A percentile compares a stretch with the other conserved stretches of the same genome.
Conservation (phyloP, 2,888 invertebrate genomes). For the Leptopilina drosophilae region DNA sequence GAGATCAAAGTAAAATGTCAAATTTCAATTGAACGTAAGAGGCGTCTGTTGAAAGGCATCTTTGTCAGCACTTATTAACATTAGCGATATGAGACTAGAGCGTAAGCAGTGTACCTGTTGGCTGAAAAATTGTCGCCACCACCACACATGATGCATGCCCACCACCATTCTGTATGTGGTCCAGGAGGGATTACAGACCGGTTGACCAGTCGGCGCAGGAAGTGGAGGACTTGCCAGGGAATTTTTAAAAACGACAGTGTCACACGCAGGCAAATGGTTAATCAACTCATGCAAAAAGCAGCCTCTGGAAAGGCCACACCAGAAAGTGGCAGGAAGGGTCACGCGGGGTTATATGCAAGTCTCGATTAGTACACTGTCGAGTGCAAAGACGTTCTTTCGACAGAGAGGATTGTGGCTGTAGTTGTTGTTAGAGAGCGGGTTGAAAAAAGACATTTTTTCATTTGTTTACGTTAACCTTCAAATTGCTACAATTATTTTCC, state of each 20-base stretch:
- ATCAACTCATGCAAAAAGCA: conserved; percentile 40
- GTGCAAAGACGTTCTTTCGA: conserved; percentile 55
- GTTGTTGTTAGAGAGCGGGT: conserved; percentile 15
- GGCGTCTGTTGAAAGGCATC: not conserved
- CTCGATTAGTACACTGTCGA: conserved; percentile 58
- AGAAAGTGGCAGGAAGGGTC: conserved; percentile 55
- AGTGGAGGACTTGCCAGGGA: conserved; percentile 31
- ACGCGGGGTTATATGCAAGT: conserved; percentile 55
- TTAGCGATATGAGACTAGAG: not conserved
- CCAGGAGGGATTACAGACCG: conserved; percentile 30
- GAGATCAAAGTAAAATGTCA: no score
- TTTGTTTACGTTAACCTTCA: not conserved
- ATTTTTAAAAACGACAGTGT: conserved; percentile 33
- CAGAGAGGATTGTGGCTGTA: conserved; percentile 32
- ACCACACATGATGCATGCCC: not conserved
- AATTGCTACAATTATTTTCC: not conserved
- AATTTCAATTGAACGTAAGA: no score
- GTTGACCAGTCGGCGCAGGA: conserved; percentile 38
- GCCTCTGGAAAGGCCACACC: conserved; percentile 43
- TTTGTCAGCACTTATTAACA: not conserved
- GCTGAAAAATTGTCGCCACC: not conserved
- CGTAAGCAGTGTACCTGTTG: not conserved
- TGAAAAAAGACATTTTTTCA: not conserved
- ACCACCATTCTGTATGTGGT: conserved; percentile 4
- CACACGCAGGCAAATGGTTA: conserved; percentile 14